Conservation (phyloP, 2,113 vertebrate species). For the Callithrix jacchus region DNA sequence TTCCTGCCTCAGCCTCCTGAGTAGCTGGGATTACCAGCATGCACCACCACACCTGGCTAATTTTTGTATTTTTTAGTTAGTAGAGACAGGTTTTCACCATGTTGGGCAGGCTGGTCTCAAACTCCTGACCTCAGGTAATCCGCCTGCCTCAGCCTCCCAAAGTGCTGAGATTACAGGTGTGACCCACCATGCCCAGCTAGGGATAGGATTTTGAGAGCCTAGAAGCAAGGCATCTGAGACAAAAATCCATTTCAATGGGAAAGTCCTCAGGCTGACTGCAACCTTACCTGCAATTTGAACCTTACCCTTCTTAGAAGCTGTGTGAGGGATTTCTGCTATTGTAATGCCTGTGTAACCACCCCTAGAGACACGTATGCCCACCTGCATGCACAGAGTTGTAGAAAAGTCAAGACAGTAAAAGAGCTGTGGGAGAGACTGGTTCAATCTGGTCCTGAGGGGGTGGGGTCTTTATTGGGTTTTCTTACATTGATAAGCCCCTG, state of each 20-base stretch:
- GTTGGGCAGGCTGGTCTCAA: no score
- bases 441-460: background rate
- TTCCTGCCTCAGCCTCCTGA: no score
- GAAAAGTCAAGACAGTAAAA: constrained; percentile 4
- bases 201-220: background rate
- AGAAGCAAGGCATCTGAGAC: background rate
- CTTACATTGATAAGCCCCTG: constrained; percentile 74
- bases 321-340: background rate
- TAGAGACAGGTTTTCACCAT: no score
- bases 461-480: constrained; percentile 57
- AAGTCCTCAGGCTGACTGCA: background rate
- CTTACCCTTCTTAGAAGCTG: background rate
- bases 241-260: background rate
- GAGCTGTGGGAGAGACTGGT: background rate
- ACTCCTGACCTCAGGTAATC: no score
- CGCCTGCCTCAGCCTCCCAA: background rate
- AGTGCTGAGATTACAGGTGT: no score
- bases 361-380: background rate
- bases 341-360: background rate
- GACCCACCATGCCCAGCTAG: rapidly evolving
- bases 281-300: background rate
- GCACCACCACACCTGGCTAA: no score
- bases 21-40: no score
- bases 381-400: background rate
- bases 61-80: no score